These are phyloP conservation scores for Chrysogorgia sp. DNA, from an alignment of 92 coral and sea anemone genomes.

Conservation along the genomic window DNA sequence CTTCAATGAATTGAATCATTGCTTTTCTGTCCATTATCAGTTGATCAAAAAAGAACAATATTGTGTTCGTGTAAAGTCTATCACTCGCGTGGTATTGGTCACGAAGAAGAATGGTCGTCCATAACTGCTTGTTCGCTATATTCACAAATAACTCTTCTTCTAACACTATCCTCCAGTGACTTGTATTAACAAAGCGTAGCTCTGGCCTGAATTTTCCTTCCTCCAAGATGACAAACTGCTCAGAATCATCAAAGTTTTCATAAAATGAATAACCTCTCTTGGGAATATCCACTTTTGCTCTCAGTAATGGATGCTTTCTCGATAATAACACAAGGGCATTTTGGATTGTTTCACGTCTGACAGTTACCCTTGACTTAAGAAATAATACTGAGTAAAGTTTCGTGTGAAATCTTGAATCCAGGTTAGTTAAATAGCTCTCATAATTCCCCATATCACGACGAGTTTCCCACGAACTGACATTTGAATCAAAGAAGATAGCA, in stretches of 20 bases:
- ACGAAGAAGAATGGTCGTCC: slow-evolving; percentile 22
- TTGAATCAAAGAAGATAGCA: too few relatives aligned
- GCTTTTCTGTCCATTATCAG: slow-evolving; percentile 25
- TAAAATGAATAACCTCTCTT: background rate
- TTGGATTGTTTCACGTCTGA: slow-evolving; percentile 10
- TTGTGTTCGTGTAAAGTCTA: background rate
- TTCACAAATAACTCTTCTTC: slow-evolving; percentile 11
- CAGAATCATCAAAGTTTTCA: background rate
- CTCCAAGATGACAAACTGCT: slow-evolving; percentile 2
- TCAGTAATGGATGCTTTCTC: slow-evolving; percentile 23
- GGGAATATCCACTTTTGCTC: background rate
- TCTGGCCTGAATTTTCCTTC: slow-evolving; percentile 6
- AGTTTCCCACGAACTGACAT: background rate
- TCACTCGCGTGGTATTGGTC: slow-evolving; percentile 13
- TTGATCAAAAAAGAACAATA: slow-evolving; percentile 33
- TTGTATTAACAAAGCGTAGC: slow-evolving; percentile 33
- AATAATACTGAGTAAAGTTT: slow-evolving; percentile 26
- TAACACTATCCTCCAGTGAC: slow-evolving; percentile 17
- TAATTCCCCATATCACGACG: slow-evolving; percentile 22
- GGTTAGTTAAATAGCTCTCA: slow-evolving; percentile 26
- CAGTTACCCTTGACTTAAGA: slow-evolving; percentile 10
- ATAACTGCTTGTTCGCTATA: slow-evolving; percentile 2
- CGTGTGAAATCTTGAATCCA: background rate
- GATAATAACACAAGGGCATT: slow-evolving; percentile 23
- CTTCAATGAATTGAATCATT: slow-evolving; percentile 14